Conservation (phyloP, 1,140 invertebrate species). For the Calephelis virginiensis region DNA sequence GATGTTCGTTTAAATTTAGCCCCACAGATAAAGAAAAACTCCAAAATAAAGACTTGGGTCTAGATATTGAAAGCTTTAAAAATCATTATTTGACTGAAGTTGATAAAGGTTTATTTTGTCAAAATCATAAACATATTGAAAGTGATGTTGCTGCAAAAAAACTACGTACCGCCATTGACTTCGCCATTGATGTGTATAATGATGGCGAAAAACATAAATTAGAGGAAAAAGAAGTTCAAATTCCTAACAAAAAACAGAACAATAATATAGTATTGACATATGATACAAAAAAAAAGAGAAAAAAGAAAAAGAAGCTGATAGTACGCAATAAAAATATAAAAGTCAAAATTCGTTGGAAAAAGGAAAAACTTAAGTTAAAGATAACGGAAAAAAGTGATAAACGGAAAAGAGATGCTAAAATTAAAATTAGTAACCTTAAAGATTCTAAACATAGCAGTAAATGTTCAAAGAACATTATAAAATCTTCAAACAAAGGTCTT, state of each 20-base stretch:
- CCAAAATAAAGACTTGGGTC: constrained; percentile 35
- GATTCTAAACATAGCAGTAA: background rate
- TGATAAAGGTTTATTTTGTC: constrained; percentile 32
- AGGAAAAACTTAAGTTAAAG: constrained; percentile 39
- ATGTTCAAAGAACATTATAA: constrained; percentile 19
- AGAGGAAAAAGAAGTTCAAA: constrained; percentile 16
- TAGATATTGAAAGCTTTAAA: constrained; percentile 59
- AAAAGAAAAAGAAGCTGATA: constrained; percentile 34
- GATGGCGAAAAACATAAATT: constrained; percentile 29
- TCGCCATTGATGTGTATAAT: constrained; percentile 26
- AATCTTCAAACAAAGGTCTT: background rate
- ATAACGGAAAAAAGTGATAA: constrained; percentile 28
- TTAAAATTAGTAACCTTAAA: background rate
- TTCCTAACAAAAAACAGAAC: constrained; percentile 23
- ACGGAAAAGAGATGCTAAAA: background rate
- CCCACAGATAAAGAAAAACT: constrained; percentile 40
- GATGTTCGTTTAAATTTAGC: constrained; percentile 49
- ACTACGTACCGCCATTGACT: constrained; percentile 29
- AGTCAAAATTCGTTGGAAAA: constrained; percentile 46
- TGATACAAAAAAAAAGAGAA: constrained; percentile 15
- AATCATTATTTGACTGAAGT: constrained; percentile 56
- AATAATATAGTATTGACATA: constrained; percentile 21
- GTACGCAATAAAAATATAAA: constrained; percentile 43
- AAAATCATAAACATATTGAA: constrained; percentile 26
- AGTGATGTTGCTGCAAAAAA: constrained; percentile 17